A percentile compares a stretch with the other conserved stretches of the same genome.
These are phyloP conservation scores for Dromas ardeola DNA, from an alignment of 2,113 vertebrate genomes.

Conservation along the genomic window DNA sequence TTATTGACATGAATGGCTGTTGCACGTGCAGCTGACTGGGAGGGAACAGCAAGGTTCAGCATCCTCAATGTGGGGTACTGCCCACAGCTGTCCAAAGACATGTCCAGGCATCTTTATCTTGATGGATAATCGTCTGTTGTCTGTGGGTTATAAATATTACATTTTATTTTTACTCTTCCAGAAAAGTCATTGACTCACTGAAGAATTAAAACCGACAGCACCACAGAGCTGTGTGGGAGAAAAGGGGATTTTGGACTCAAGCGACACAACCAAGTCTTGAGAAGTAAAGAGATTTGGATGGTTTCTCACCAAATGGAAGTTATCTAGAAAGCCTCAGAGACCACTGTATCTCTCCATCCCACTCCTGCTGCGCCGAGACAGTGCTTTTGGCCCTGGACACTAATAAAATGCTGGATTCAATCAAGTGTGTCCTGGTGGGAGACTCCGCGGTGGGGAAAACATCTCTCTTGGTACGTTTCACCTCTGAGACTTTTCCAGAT, in stretches of 20 bases:
- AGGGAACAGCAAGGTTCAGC: background rate
- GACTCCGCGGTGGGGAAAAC: constrained; percentile 95
- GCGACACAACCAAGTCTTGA: background rate
- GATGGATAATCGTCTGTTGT: background rate
- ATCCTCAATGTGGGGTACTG: background rate
- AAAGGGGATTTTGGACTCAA: constrained; percentile 9
- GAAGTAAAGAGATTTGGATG: background rate
- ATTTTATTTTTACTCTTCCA: constrained; percentile 54
- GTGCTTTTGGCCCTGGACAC: background rate
- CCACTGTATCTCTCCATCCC: background rate
- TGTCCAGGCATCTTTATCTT: background rate
- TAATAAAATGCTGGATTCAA: constrained; percentile 78
- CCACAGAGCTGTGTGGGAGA: background rate
- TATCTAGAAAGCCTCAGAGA: background rate
- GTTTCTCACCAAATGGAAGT: constrained; percentile 42
- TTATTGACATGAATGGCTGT: background rate
- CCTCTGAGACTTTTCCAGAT: constrained; percentile 94
- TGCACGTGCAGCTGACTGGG: background rate
- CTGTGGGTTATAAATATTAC: background rate
- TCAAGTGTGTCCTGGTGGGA: constrained; percentile 95
- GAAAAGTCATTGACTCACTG: background rate
- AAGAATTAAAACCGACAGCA: background rate
- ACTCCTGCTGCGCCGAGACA: background rate
- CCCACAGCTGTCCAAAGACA: background rate
- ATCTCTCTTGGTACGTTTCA: constrained; percentile 91